Evolutionary conservation across 2,113 vertebrate species (phyloP).

Genomic region (Rhynchopsitta pachyrhyncha): DNA sequence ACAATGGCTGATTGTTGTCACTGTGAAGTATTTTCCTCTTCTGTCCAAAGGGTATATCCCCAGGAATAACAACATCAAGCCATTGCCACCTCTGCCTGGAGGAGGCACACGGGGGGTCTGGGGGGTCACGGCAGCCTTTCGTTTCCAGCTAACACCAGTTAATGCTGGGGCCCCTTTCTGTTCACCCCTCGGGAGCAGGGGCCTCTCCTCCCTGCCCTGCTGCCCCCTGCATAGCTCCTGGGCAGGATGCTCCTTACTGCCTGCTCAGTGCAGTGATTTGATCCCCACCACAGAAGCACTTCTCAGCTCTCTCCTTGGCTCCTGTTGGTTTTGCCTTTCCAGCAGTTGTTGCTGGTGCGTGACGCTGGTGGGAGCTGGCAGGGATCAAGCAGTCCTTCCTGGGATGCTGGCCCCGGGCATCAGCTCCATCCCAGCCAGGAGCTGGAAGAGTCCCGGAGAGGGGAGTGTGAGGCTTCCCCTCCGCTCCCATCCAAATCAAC

Average conservation of each 20-base stretch:
- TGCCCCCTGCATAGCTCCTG: background rate
- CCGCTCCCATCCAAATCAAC: background rate
- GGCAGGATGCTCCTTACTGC: background rate
- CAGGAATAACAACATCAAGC: background rate
- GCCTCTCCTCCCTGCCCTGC: background rate
- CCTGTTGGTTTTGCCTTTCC: constrained; percentile 8
- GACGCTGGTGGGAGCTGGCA: background rate
- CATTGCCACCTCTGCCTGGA: background rate
- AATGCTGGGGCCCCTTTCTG: background rate
- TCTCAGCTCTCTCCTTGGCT: background rate
- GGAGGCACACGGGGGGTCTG: background rate
- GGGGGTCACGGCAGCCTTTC: background rate
- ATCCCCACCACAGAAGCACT: background rate
- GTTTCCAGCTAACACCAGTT: background rate
- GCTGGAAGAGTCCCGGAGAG: accelerated
- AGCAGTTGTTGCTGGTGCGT: background rate
- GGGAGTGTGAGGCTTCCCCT: background rate
- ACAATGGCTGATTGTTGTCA: background rate
- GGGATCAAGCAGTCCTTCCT: background rate
- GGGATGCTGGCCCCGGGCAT: background rate
- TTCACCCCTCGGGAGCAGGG: background rate
- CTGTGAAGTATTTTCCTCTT: background rate
- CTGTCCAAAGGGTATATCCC: background rate
- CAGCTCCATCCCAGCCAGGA: background rate
- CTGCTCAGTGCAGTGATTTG: background rate